Percentiles rank a stretch among this genome's conserved stretches.
phyloP scores from a whole-genome alignment of 1,140 invertebrate species.

The Apis florea region DNA sequence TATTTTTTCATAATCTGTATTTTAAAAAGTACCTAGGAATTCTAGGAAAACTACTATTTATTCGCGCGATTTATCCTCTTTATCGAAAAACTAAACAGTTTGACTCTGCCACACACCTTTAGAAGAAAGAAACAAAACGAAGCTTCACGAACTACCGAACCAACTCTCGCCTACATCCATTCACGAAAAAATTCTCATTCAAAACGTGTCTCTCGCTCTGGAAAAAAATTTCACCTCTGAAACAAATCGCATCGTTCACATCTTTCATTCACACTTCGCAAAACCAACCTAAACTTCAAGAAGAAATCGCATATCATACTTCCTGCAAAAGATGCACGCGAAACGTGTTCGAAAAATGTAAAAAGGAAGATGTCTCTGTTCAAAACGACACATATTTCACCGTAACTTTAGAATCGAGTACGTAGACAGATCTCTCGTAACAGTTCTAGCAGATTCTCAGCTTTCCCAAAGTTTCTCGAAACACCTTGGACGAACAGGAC shows the following conservation, averaged over 20 bases:
- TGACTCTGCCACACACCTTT: no score
- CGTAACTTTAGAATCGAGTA: not conserved
- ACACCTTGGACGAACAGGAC: not conserved
- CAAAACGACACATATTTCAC: not conserved
- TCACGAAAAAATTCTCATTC: no score
- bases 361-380: not conserved
- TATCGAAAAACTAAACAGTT: no score
- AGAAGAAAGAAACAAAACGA: no score
- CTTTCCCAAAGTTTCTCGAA: not conserved
- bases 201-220: no score
- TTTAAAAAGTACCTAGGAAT: no score
- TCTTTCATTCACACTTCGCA: not conserved
- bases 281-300: not conserved
- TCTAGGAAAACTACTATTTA: no score
- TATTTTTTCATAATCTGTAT: no score
- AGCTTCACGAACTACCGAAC: no score
- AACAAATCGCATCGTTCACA: not conserved
- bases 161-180: no score
- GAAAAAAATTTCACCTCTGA: not conserved
- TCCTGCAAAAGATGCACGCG: not conserved
- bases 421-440: not conserved
- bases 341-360: not conserved
- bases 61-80: no score
- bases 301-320: not conserved
- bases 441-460: not conserved